These are phyloP conservation scores for Dysmachus trigonus DNA, from an alignment of 2,888 invertebrate species.

Conservation along the genomic window DNA sequence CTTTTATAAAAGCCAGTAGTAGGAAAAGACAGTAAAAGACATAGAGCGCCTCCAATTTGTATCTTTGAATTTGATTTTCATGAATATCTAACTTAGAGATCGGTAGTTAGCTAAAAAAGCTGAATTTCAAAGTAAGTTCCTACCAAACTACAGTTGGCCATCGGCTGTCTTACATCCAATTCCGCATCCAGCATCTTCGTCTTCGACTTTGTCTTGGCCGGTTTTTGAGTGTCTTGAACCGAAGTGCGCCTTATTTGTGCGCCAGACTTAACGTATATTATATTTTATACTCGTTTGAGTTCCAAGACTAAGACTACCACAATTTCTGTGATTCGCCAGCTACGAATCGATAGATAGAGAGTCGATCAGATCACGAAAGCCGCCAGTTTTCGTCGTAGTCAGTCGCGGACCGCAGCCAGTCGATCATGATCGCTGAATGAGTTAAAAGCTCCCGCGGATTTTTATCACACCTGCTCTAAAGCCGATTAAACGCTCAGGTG, in stretches of 20 bases:
- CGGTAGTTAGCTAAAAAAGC: background rate
- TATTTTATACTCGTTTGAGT: background rate
- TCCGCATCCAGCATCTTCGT: background rate
- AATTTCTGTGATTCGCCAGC: background rate
- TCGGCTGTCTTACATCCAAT: background rate
- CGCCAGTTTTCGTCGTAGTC: background rate
- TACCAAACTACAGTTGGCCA: background rate
- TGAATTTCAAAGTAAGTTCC: background rate
- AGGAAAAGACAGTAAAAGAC: background rate
- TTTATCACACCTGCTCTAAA: background rate
- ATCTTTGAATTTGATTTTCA: background rate
- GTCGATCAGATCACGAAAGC: background rate
- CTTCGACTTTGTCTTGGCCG: background rate
- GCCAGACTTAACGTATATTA: background rate
- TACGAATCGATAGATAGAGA: slow-evolving; percentile 15
- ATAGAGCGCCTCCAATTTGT: background rate
- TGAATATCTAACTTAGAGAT: background rate
- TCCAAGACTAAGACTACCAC: background rate
- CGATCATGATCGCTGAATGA: slow-evolving; percentile 30
- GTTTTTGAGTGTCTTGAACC: slow-evolving; percentile 6
- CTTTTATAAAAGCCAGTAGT: background rate
- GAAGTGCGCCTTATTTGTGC: background rate
- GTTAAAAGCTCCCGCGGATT: slow-evolving; percentile 24
- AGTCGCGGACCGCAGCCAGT: background rate
- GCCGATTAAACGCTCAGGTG: background rate